phyloP scores from a whole-genome alignment of 2,888 invertebrate species.

The Sarcophaga caerulescens region DNA sequence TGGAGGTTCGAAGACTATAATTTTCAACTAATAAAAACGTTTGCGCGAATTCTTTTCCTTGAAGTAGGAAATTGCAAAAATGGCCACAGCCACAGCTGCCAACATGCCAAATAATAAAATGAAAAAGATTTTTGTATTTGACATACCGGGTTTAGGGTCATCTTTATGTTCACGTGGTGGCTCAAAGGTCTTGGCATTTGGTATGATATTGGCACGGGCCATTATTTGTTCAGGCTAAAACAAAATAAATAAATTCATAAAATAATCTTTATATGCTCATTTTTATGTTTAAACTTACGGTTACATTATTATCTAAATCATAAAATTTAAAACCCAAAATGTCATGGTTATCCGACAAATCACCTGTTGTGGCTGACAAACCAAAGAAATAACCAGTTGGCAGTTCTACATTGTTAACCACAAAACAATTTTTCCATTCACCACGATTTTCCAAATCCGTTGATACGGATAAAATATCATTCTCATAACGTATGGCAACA shows the following conservation, averaged over 20 bases:
- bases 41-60: slow-evolving; percentile 96
- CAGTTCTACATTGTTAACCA: slow-evolving; percentile 92
- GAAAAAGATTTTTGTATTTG: slow-evolving; percentile 94
- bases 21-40: slow-evolving; percentile 83
- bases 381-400: slow-evolving; percentile 98
- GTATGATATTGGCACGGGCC: slow-evolving; percentile 91
- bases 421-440: slow-evolving; percentile 96
- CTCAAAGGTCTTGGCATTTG: slow-evolving; percentile 94
- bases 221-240: slow-evolving; percentile 75
- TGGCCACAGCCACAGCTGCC: slow-evolving; percentile 90
- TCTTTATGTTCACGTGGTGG: slow-evolving; percentile 95
- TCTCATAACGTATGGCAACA: slow-evolving; percentile 94
- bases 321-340: slow-evolving; percentile 94
- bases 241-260: not conserved
- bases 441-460: slow-evolving; percentile 95
- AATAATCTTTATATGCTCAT: not conserved
- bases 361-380: slow-evolving; percentile 97
- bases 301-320: slow-evolving; percentile 91
- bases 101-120: slow-evolving; percentile 92
- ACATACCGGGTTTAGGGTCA: slow-evolving; percentile 93
- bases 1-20: slow-evolving; percentile 43
- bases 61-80: slow-evolving; percentile 95
- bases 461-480: slow-evolving; percentile 93
- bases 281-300: slow-evolving; percentile 69
- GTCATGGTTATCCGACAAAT: slow-evolving; percentile 98